Evolutionary conservation across 2,888 invertebrate genomes (phyloP), one percentile per base, ranked within the genome.

Genomic region (Hedya salicella): DNA sequence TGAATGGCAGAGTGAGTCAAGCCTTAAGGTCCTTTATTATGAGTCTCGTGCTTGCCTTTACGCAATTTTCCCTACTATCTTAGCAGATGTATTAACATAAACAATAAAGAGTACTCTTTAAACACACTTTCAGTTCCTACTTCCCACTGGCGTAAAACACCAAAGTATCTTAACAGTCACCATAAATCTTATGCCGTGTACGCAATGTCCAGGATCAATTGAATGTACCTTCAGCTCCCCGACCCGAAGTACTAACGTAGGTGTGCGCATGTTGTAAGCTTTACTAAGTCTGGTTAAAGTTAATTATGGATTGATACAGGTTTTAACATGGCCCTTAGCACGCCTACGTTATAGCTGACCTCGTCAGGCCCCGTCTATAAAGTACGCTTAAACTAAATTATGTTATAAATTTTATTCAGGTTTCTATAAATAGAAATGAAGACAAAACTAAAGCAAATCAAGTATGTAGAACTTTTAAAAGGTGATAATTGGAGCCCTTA

Each of bases 331-430:
- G 69, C 68, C 69, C 69, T 69, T 68, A 69, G 63, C 56, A 56
- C 74, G 77, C 79, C 77, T 78, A 78, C 78, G 71, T 62, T 69
- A 62, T 61, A 60, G 54, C 65, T 67, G 65, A 61, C 71, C 70
- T 70, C 76, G 71, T 71, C 74, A 73, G 69, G 13, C 68, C 32
- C 50, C 68, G 73, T 71, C 70, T 73, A 75, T 78, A 75, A 76
- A 75, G 70, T 64, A 49, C 40, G 40, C 48, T 61, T 42, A 54
- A 66, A 66, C 66, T 49, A 61, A 66, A 66, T 66, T 49, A 54
- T 66, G 61, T 54, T 61, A 54, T 54, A 54, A 54, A 66, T 49
- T 54, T 54, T 40, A 54, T 59, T 52, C 32, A 52, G 46, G 52
- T 59, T 59, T 30, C 44, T 42, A 63, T 57, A 64, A 21, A 59